These are phyloP conservation scores for Uloborus plumipes DNA, from an alignment of 2,888 invertebrate species.

Conservation along the genomic window DNA sequence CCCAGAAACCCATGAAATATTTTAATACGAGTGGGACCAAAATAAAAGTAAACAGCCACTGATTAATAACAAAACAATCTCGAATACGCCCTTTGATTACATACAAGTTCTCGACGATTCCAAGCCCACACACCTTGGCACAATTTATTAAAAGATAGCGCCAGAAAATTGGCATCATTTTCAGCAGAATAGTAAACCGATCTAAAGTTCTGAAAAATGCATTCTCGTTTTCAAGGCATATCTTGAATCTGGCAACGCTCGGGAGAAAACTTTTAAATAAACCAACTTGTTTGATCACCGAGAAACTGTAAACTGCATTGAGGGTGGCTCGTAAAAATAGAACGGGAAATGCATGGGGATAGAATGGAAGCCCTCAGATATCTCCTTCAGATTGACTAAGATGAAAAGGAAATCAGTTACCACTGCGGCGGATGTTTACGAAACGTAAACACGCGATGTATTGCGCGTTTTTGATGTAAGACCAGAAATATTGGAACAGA, in stretches of 20 bases:
- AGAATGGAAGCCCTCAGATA: slow-evolving; percentile 3
- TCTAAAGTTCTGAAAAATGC: neutral
- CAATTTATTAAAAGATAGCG: slow-evolving; percentile 3
- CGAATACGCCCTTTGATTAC: too few relatives aligned
- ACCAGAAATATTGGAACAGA: too few relatives aligned
- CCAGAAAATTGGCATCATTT: slow-evolving; percentile 12
- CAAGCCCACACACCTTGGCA: neutral
- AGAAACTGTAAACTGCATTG: slow-evolving; percentile 9
- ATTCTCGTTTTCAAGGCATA: slow-evolving; percentile 7
- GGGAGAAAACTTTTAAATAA: slow-evolving; percentile 16
- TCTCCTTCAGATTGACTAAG: neutral
- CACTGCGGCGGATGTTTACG: neutral
- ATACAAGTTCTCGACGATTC: too few relatives aligned
- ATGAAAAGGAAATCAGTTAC: neutral
- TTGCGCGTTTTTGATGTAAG: neutral
- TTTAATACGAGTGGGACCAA: too few relatives aligned
- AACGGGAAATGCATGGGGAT: neutral
- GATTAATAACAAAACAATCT: too few relatives aligned
- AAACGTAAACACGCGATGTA: neutral
- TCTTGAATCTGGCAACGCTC: slow-evolving; percentile 11
- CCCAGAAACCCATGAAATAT: too few relatives aligned
- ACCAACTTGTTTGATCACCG: slow-evolving; percentile 8
- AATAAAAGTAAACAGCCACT: too few relatives aligned
- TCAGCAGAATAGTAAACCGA: slow-evolving; percentile 5
- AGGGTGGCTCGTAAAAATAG: neutral